Percentiles rank a stretch among this genome's conserved stretches.
These are phyloP conservation scores for Nephrotoma guestfalica DNA, from an alignment of 2,888 invertebrate species.

Conservation along the genomic window DNA sequence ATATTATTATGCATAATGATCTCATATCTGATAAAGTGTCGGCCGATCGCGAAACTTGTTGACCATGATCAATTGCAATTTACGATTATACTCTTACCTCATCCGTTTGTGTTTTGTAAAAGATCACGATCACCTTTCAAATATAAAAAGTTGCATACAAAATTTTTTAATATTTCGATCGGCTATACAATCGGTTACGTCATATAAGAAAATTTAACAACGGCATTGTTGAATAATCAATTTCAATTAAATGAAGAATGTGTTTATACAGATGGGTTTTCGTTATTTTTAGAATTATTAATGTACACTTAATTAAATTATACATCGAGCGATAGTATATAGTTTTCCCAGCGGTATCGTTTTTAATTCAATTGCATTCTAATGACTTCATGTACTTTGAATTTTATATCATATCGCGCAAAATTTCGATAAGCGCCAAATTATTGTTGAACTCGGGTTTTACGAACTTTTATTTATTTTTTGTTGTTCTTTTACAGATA, in stretches of 20 bases:
- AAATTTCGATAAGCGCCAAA: background rate
- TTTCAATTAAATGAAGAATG: background rate
- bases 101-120: background rate
- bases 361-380: background rate
- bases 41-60: background rate
- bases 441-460: background rate
- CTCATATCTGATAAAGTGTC: background rate
- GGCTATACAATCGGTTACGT: background rate
- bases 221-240: background rate
- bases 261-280: background rate
- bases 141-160: background rate
- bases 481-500: constrained; percentile 33
- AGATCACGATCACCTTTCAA: background rate
- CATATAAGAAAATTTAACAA: background rate
- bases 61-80: background rate
- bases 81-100: background rate
- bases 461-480: background rate
- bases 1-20: background rate
- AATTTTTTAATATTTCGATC: background rate
- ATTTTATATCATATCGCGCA: background rate
- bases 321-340: background rate
- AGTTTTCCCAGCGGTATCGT: background rate
- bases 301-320: background rate
- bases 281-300: background rate
- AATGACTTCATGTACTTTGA: background rate